Percentiles rank a stretch among this genome's conserved stretches.
Evolutionary conservation across 2,888 invertebrate species (phyloP).

Genomic region (Oxytorus armatus): DNA sequence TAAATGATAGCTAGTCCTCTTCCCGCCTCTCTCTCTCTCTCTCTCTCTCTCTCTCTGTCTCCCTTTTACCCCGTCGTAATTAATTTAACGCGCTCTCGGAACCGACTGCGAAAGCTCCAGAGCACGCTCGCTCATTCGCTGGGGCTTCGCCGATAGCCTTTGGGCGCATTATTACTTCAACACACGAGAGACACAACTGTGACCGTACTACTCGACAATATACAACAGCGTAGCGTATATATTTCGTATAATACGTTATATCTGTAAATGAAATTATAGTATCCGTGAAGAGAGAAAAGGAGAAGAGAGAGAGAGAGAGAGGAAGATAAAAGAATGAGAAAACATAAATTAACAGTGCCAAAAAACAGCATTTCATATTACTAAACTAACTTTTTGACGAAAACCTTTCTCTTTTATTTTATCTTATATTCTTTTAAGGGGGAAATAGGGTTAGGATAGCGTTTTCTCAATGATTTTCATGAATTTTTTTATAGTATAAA

Average conservation of each 20-base stretch:
- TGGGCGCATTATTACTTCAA: slow-evolving; percentile 68
- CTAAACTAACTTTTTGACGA: neutral
- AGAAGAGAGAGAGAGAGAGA: slow-evolving; percentile 15
- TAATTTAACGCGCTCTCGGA: slow-evolving; percentile 80
- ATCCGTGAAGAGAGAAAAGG: neutral
- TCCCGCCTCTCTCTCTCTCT: slow-evolving; percentile 45
- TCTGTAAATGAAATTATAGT: slow-evolving; percentile 25
- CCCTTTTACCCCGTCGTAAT: slow-evolving; percentile 77
- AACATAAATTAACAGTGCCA: too few relatives aligned
- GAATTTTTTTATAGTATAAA: too few relatives aligned
- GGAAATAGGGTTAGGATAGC: too few relatives aligned
- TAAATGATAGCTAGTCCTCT: slow-evolving; percentile 79
- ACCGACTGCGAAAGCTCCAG: slow-evolving; percentile 74
- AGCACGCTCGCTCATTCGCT: slow-evolving; percentile 76
- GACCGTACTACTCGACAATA: slow-evolving; percentile 43
- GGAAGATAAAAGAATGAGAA: neutral
- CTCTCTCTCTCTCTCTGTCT: slow-evolving; percentile 61
- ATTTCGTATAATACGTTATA: neutral
- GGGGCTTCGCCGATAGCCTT: slow-evolving; percentile 65
- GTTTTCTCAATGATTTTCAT: too few relatives aligned
- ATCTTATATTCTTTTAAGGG: too few relatives aligned
- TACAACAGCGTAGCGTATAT: neutral
- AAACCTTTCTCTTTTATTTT: too few relatives aligned
- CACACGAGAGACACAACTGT: slow-evolving; percentile 60
- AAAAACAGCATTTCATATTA: neutral